These are phyloP conservation scores for Macrosoma leucophasiata DNA, from an alignment of 2,888 invertebrate species.

Conservation along the genomic window DNA sequence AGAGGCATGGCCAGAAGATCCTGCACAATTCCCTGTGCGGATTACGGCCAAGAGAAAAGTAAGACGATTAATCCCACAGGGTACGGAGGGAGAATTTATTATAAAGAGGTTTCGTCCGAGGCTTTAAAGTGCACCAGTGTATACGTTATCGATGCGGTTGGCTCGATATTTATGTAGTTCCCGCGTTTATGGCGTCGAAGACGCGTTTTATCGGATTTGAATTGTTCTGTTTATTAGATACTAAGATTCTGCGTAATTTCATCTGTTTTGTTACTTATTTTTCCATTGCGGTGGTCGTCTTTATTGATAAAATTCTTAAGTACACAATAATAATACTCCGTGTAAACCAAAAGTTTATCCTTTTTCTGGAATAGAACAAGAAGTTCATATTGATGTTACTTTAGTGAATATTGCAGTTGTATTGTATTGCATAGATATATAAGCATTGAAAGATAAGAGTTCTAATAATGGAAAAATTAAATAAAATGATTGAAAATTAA, in stretches of 20 bases:
- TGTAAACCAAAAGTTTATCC: no score
- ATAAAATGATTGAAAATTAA: no score
- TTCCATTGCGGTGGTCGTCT: no score
- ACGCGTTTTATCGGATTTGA: constrained; percentile 30
- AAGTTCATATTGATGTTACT: no score
- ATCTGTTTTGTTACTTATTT: constrained; percentile 2
- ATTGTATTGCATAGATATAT: no score
- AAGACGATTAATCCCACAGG: constrained; percentile 72
- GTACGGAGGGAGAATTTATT: constrained; percentile 64
- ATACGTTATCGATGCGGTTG: constrained; percentile 40
- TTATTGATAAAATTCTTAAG: no score
- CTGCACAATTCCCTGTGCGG: constrained; percentile 66
- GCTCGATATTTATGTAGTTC: constrained; percentile 32
- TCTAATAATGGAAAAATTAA: no score
- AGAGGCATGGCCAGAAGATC: constrained; percentile 46
- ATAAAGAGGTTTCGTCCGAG: constrained; percentile 62
- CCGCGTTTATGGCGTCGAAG: constrained; percentile 29
- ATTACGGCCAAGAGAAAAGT: constrained; percentile 67
- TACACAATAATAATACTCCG: no score
- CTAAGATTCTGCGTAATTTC: no score
- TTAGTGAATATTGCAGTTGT: no score
- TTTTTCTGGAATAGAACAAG: no score
- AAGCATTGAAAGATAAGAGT: no score
- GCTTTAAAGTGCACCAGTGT: constrained; percentile 46
- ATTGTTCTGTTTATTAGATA: constrained; percentile 32